Evolutionary conservation across 2,888 invertebrate species (phyloP).

Genomic region (Oscheius sp.): DNA sequence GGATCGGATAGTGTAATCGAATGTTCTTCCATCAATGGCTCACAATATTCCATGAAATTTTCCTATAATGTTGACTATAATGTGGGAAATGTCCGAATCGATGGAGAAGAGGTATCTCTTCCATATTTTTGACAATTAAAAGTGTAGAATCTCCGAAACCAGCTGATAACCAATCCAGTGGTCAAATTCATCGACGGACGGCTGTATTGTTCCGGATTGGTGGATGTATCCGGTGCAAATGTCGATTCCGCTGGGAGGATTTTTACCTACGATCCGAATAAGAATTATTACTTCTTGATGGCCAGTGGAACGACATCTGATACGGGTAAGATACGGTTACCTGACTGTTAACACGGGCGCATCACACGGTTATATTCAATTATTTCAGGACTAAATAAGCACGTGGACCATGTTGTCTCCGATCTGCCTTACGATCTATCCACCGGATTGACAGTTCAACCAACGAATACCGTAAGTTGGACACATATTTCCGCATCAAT

Average conservation of each 20-base stretch:
- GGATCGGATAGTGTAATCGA: constrained; percentile 49
- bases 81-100: constrained; percentile 12
- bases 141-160: not conserved
- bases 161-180: not conserved
- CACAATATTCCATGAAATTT: constrained; percentile 48
- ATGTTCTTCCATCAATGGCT: constrained; percentile 44
- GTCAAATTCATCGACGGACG: constrained; percentile 8
- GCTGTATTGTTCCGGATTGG: constrained; percentile 20
- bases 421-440: constrained; percentile 13
- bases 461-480: constrained; percentile 3
- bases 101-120: constrained; percentile 5
- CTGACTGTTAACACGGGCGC: no score
- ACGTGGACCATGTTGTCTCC: constrained; percentile 27
- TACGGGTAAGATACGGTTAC: not conserved
- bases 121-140: not conserved
- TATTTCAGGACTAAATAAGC: constrained; percentile 3
- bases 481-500: not conserved
- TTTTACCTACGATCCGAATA: constrained; percentile 23
- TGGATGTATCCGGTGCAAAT: constrained; percentile 11
- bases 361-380: no score
- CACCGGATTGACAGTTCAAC: not conserved
- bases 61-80: constrained; percentile 40
- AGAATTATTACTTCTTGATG: constrained; percentile 26
- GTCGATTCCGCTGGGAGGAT: not conserved
- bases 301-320: constrained; percentile 26